Conservation (phyloP, 92 coral and sea anemone species). For the Montipora capitata region DNA sequence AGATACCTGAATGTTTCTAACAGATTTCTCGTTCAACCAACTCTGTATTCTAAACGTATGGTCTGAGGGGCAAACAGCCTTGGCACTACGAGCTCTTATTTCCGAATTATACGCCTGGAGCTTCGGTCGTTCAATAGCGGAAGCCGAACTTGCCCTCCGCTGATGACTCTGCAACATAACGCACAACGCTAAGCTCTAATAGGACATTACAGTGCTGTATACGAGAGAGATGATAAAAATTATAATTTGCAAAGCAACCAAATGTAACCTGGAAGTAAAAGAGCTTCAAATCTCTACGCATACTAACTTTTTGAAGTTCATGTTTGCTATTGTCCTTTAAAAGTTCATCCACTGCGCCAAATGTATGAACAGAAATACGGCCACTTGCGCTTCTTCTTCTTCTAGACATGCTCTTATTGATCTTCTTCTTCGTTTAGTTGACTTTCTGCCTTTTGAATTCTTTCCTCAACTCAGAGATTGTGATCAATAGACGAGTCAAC, state of each 20-base stretch:
- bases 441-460: slow-evolving; percentile 56
- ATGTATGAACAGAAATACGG: slow-evolving; percentile 97
- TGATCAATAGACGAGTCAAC: slow-evolving; percentile 31
- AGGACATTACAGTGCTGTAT: not conserved
- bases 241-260: not conserved
- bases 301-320: slow-evolving; percentile 58
- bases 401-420: slow-evolving; percentile 65
- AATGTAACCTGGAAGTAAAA: not conserved
- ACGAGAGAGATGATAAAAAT: not conserved
- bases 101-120: slow-evolving; percentile 12
- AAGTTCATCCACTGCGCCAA: slow-evolving; percentile 85
- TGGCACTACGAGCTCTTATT: slow-evolving; percentile 25
- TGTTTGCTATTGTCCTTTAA: slow-evolving; percentile 77
- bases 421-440: slow-evolving; percentile 36
- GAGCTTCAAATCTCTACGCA: not conserved
- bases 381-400: slow-evolving; percentile 73
- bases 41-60: slow-evolving; percentile 90
- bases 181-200: not conserved
- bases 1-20: slow-evolving; percentile 91
- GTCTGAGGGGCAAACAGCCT: slow-evolving; percentile 65
- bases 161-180: slow-evolving; percentile 35
- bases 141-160: slow-evolving; percentile 74
- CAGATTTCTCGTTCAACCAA: slow-evolving; percentile 94
- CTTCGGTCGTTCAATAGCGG: slow-evolving; percentile 34
- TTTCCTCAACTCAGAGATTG: slow-evolving; percentile 44